These are phyloP conservation scores for Rousettus madagascariensis DNA, from an alignment of 2,797 vertebrate genomes.

Conservation along the genomic window DNA sequence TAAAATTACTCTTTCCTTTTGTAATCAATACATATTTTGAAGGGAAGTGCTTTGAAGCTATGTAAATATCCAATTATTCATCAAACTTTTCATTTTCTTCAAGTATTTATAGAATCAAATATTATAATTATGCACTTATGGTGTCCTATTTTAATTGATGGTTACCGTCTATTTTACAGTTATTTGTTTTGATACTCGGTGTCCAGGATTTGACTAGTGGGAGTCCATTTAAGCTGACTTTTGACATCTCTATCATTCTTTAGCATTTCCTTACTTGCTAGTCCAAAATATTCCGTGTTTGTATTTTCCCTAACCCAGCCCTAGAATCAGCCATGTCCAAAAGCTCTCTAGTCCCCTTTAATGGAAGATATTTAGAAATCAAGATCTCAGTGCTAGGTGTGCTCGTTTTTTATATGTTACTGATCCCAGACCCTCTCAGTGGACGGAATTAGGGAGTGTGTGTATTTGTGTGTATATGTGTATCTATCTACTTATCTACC, in stretches of 20 bases:
- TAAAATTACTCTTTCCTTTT: not conserved
- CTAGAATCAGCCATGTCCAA: not conserved
- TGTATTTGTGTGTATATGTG: too few relatives aligned
- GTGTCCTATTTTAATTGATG: not conserved
- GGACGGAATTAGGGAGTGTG: not conserved
- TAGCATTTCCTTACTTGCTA: not conserved
- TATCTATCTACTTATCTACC: not conserved
- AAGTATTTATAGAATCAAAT: not conserved
- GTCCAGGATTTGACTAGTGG: not conserved
- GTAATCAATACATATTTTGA: not conserved
- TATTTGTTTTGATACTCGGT: not conserved
- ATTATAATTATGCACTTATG: not conserved
- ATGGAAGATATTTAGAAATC: not conserved
- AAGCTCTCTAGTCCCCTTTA: not conserved
- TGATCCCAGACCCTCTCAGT: not conserved
- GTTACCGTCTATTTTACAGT: not conserved
- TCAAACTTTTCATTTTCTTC: not conserved
- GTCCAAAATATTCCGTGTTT: not conserved
- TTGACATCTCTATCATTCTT: not conserved
- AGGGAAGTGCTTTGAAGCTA: not conserved
- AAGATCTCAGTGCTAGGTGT: not conserved
- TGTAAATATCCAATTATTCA: not conserved
- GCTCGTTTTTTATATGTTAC: not conserved
- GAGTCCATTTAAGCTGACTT: not conserved
- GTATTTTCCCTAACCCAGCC: not conserved